A percentile compares a stretch with the other conserved stretches of the same genome.
phyloP scores from a whole-genome alignment of 2,113 vertebrate genomes.

The Hyaena hyaena region DNA sequence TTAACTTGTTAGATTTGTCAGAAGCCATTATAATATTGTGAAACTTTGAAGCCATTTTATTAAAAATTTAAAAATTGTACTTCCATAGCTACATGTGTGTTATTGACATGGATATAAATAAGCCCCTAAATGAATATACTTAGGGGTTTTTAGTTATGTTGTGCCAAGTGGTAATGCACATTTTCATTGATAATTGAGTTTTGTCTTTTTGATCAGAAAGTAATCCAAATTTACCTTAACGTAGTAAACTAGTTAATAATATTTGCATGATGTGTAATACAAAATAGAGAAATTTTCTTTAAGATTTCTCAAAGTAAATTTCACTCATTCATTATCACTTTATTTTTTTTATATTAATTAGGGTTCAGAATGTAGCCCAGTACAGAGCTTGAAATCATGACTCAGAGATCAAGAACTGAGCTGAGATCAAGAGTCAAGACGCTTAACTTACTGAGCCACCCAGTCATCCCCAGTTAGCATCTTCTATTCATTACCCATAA shows the following conservation, averaged over 20 bases:
- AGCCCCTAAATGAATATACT: neutral
- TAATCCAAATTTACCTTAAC: neutral
- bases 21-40: neutral
- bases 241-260: neutral
- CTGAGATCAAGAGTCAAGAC: too few relatives aligned
- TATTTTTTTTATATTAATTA: too few relatives aligned
- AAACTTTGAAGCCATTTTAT: neutral
- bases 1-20: neutral
- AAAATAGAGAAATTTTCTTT: neutral
- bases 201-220: neutral
- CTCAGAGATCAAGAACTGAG: too few relatives aligned
- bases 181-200: neutral
- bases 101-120: neutral
- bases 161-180: fast-evolving
- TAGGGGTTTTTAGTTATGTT: neutral
- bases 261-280: neutral
- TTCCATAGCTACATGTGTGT: neutral
- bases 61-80: neutral
- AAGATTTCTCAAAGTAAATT: neutral
- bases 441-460: too few relatives aligned
- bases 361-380: too few relatives aligned
- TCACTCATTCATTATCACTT: neutral
- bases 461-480: too few relatives aligned
- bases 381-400: too few relatives aligned
- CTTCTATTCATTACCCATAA: neutral